phyloP scores from a whole-genome alignment of 2,797 vertebrate species.

The Mus spretus region DNA sequence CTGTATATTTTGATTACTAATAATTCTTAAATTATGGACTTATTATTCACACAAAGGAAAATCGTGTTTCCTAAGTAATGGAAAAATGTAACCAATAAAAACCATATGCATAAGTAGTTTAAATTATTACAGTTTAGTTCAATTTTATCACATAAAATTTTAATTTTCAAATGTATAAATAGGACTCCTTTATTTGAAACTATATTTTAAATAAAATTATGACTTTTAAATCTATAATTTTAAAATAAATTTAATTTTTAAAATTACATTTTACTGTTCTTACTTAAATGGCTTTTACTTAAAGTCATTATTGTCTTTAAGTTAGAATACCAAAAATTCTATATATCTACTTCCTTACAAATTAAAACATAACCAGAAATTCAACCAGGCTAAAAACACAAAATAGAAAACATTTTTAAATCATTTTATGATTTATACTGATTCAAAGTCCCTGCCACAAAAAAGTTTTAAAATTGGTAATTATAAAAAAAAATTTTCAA shows the following conservation, averaged over 20 bases:
- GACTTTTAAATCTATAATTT: constrained; percentile 22
- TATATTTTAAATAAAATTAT: constrained; percentile 1
- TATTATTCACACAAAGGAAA: constrained; percentile 37
- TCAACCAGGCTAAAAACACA: not conserved
- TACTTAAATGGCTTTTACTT: not conserved
- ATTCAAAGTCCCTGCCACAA: constrained; percentile 1
- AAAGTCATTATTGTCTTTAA: constrained; percentile 33
- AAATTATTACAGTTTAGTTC: constrained; percentile 45
- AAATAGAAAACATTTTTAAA: constrained; percentile 21
- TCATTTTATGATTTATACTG: constrained; percentile 11
- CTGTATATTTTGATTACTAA: constrained; percentile 23
- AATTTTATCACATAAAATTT: constrained; percentile 31
- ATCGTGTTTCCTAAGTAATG: not conserved
- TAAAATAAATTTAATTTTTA: not conserved
- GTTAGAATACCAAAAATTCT: not conserved
- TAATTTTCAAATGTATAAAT: constrained; percentile 58
- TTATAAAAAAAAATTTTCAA: constrained; percentile 23
- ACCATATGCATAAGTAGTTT: not conserved
- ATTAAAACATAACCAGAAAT: constrained; percentile 61
- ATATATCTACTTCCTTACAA: not conserved
- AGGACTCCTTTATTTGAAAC: constrained; percentile 2
- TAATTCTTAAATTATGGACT: constrained; percentile 42
- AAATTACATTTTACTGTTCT: not conserved
- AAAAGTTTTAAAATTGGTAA: constrained; percentile 54
- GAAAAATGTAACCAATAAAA: constrained; percentile 51